phyloP scores from a whole-genome alignment of 1,140 invertebrate genomes.

The Hylyphantes graminicola region DNA sequence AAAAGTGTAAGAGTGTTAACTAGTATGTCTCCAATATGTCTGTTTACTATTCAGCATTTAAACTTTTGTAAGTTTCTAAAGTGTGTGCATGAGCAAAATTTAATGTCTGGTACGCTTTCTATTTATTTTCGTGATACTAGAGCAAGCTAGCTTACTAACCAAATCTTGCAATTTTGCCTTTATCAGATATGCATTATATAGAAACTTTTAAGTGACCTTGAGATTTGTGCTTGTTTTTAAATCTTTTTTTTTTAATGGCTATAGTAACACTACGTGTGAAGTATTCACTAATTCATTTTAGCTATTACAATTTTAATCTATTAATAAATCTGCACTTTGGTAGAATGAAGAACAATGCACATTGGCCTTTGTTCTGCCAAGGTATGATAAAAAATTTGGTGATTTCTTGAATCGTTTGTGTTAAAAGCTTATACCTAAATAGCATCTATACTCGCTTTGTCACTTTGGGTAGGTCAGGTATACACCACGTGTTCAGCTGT shows the following conservation, averaged over 20 bases:
- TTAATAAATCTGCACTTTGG: not conserved
- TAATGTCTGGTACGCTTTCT: slow-evolving; percentile 34
- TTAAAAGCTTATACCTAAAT: slow-evolving; percentile 28
- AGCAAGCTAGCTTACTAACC: slow-evolving; percentile 36
- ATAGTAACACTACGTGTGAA: not conserved
- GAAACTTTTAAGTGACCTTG: slow-evolving; percentile 50
- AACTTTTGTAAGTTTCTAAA: slow-evolving; percentile 37
- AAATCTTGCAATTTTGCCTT: slow-evolving; percentile 52
- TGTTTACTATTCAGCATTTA: slow-evolving; percentile 37
- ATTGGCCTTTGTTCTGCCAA: too few relatives aligned
- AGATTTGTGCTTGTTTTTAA: slow-evolving; percentile 17
- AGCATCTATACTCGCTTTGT: slow-evolving; percentile 43
- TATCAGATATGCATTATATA: slow-evolving; percentile 6
- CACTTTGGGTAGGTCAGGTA: slow-evolving; percentile 5
- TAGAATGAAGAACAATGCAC: too few relatives aligned
- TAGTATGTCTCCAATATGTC: slow-evolving; percentile 6
- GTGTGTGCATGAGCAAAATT: slow-evolving; percentile 32
- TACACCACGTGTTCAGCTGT: too few relatives aligned
- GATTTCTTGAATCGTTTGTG: not conserved
- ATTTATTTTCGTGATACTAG: slow-evolving; percentile 39
- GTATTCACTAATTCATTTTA: not conserved
- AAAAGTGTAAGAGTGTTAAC: slow-evolving; percentile 6
- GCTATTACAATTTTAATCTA: not conserved
- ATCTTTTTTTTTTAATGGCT: not conserved
- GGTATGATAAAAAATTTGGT: not conserved